A percentile compares a stretch with the other conserved stretches of the same genome.
These are phyloP conservation scores for Drosophila anomalata DNA, from an alignment of 2,888 invertebrate genomes.

Conservation along the genomic window DNA sequence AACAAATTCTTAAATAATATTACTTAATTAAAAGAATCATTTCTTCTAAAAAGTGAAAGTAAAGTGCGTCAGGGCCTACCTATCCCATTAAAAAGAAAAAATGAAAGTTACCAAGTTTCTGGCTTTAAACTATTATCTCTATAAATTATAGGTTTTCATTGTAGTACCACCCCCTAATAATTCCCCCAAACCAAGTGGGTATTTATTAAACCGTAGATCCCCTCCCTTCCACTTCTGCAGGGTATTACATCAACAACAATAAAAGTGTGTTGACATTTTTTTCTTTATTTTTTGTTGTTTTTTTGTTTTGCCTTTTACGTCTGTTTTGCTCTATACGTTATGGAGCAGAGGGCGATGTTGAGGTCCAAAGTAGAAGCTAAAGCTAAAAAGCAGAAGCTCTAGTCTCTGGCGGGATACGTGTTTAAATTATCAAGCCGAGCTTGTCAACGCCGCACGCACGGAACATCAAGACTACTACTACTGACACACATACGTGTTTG, in stretches of 20 bases:
- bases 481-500: slow-evolving; percentile 28
- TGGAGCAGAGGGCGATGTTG: slow-evolving; percentile 24
- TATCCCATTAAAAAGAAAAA: neutral
- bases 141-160: neutral
- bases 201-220: neutral
- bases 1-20: no score
- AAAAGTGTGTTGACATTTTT: slow-evolving; percentile 77
- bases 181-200: neutral
- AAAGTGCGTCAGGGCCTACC: no score
- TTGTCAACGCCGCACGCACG: slow-evolving; percentile 71
- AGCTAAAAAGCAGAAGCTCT: slow-evolving; percentile 24
- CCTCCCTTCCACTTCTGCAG: slow-evolving; percentile 11
- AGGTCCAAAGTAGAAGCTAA: slow-evolving; percentile 13
- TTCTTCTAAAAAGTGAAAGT: no score
- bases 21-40: no score
- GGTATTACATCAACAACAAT: slow-evolving; percentile 53
- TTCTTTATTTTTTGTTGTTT: slow-evolving; percentile 20
- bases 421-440: slow-evolving; percentile 77
- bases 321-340: slow-evolving; percentile 75
- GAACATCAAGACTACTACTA: slow-evolving; percentile 39
- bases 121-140: neutral
- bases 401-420: slow-evolving; percentile 58
- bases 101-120: neutral
- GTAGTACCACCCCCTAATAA: neutral
- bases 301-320: slow-evolving; percentile 54